Percentiles rank a stretch among this genome's conserved stretches.
phyloP scores from a whole-genome alignment of 2,797 vertebrate genomes.

The Pangasius mekongensis region DNA sequence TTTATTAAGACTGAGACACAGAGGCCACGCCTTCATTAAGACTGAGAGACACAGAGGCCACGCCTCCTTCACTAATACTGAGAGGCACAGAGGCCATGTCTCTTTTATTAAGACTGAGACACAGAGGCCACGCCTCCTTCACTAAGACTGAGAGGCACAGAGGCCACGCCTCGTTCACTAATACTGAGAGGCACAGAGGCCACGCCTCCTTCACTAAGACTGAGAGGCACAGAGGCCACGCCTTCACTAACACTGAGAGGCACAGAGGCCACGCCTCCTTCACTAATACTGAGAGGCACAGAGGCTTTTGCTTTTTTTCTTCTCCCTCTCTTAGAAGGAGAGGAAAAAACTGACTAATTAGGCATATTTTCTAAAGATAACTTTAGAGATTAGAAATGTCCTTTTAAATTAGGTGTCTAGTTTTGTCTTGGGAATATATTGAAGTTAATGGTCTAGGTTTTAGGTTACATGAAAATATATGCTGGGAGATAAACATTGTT shows the following conservation, averaged over 20 bases:
- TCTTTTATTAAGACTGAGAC: background rate
- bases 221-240: background rate
- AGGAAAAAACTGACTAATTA: background rate
- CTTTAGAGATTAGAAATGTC: background rate
- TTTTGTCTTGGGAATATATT: background rate
- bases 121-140: background rate
- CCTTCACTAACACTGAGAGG: background rate
- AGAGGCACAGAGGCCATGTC: background rate
- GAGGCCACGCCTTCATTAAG: background rate
- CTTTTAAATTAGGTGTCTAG: background rate
- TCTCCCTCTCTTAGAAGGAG: background rate
- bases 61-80: background rate
- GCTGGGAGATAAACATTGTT: background rate
- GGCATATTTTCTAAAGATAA: background rate
- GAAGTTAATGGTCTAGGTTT: background rate
- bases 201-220: background rate
- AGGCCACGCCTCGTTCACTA: background rate
- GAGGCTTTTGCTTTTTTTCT: background rate
- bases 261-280: background rate
- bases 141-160: too few species aligned
- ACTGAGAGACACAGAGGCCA: background rate
- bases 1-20: background rate
- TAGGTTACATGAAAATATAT: background rate
- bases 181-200: background rate
- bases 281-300: too few species aligned